These are phyloP conservation scores for Aplocera efformata DNA, from an alignment of 2,888 invertebrate species.

Conservation along the genomic window DNA sequence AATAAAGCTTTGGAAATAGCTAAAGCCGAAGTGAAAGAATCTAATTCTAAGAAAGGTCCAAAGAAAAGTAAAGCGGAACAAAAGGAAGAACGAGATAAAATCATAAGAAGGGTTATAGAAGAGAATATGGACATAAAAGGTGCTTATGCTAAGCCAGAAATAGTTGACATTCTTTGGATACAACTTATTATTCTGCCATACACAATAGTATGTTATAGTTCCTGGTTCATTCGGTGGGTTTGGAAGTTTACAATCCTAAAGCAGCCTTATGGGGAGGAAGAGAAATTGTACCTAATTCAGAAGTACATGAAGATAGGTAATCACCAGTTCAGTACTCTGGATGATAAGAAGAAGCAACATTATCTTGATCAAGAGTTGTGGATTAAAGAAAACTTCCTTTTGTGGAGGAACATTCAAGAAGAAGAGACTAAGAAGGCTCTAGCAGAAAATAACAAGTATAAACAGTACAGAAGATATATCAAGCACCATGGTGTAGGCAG, in stretches of 20 bases:
- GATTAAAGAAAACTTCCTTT: slow-evolving; percentile 88
- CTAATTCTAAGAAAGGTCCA: slow-evolving; percentile 76
- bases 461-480: slow-evolving; percentile 93
- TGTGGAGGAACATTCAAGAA: slow-evolving; percentile 91
- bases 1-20: slow-evolving; percentile 87
- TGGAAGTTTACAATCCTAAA: slow-evolving; percentile 88
- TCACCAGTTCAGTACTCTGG: slow-evolving; percentile 86
- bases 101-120: slow-evolving; percentile 90
- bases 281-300: slow-evolving; percentile 91
- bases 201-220: slow-evolving; percentile 83
- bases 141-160: slow-evolving; percentile 91
- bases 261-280: slow-evolving; percentile 89
- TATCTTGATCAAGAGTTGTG: slow-evolving; percentile 89
- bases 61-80: slow-evolving; percentile 81
- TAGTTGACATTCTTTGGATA: slow-evolving; percentile 90
- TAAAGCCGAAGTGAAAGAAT: slow-evolving; percentile 79
- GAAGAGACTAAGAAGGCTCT: slow-evolving; percentile 91
- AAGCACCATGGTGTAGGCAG: slow-evolving; percentile 94
- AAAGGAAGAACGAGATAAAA: slow-evolving; percentile 89
- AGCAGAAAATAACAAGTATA: slow-evolving; percentile 92
- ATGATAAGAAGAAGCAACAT: slow-evolving; percentile 86
- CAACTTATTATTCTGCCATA: slow-evolving; percentile 91
- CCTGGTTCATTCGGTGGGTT: slow-evolving; percentile 90
- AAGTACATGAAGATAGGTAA: slow-evolving; percentile 87
- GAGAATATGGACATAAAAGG: slow-evolving; percentile 97